Conservation (phyloP, 2,797 vertebrate species). For the Pteropus rufus region DNA sequence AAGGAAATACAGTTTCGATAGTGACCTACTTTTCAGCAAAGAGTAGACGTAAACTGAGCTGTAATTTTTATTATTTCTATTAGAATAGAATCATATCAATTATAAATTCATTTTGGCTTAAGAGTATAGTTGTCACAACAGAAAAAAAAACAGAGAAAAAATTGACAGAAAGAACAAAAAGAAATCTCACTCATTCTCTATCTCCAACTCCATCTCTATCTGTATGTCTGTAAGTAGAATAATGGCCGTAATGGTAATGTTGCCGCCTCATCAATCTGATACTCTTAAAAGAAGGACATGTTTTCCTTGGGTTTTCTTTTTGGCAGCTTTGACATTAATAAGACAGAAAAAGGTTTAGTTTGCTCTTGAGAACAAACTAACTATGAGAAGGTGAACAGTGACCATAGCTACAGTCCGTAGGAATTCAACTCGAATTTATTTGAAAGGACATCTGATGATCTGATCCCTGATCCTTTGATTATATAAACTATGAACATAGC, state of each 20-base stretch:
- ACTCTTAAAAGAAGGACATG: background rate
- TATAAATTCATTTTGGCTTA: constrained; percentile 22
- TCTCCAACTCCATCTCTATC: background rate
- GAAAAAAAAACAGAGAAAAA: background rate
- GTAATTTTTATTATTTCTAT: constrained; percentile 29
- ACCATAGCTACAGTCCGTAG: background rate
- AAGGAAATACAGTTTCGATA: constrained; percentile 28
- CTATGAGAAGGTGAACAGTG: background rate
- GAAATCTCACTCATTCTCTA: background rate
- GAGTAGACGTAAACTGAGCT: background rate
- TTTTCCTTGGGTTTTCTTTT: constrained; percentile 70
- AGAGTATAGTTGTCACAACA: background rate
- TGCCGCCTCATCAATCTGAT: background rate
- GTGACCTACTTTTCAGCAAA: background rate
- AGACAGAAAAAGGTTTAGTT: background rate
- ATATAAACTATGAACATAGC: background rate
- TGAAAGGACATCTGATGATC: background rate
- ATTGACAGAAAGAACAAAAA: background rate
- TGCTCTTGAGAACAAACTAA: background rate
- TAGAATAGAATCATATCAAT: constrained; percentile 23
- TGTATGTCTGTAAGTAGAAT: background rate
- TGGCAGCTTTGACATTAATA: background rate
- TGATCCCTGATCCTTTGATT: background rate
- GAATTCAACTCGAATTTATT: background rate
- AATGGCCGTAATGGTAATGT: background rate